Base-by-base conservation (phyloP, 2,888 invertebrate genomes). In the Agrochola macilenta region DNA sequence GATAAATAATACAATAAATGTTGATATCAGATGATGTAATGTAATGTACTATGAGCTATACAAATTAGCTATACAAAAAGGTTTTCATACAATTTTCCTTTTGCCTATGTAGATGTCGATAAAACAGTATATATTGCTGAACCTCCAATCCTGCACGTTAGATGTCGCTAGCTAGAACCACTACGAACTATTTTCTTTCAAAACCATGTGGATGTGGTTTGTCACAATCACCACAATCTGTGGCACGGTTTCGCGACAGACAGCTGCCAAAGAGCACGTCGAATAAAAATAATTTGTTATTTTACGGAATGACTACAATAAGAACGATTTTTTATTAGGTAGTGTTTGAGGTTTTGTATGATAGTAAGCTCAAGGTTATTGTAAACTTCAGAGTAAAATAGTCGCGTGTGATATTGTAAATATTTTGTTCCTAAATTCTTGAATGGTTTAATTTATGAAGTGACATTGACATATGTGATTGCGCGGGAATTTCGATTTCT, bases 401-500 rank as follows among this genome's bases (percentile, higher is more conserved):
- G 81, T 82, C 84, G 87, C 88, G 90, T 82, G 90, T 91, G 89
- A 76, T 88, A 83, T 81, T 86, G 89, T 88, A 79, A 80, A 78
- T 72, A 82, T 69, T 66, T 54, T 71, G 14, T 78, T 90, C 78
- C 74, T 87, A 69, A 79, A 87, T 85, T 88, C 68, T 35, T 79
- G 69, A 83, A 83, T 82, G 78, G 76, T 87, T 85, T 70, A 79
- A 89, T 88, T 82, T 84, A 83, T 87, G 87, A 84, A 89, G 85
- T 93, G 94, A 94, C 93, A 93, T 93, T 95, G 94, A 95, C 94
- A 93, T n/a, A n/a, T 92, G 91, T 89, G 87, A 90, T 88, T 86
- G 90, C 93, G 95, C 95, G 96, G 94, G 94, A 95, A 93, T 89
- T 95, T 95, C 81, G 81, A 94, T 82, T 89, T 82, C 74, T 81